Evolutionary conservation across 2,113 vertebrate genomes (phyloP), one percentile per base, ranked within the genome.

Genomic region (Platycercus adscitus): DNA sequence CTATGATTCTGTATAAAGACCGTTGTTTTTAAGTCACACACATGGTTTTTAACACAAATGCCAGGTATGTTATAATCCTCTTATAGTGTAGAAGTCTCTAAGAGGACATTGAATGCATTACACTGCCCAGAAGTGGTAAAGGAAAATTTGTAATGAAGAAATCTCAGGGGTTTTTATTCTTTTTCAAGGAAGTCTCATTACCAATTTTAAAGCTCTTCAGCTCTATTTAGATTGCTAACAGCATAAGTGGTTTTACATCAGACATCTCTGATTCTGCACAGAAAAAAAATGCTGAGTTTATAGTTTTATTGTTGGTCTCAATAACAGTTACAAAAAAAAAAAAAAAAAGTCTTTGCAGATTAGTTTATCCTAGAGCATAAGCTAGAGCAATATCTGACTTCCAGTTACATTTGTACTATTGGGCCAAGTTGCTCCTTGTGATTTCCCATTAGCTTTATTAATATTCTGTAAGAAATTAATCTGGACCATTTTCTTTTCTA

Each of bases 101-200:
- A 70, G 19, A 19, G 73, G 46, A 75, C 5, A 58, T 1, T 52
- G 31, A 78, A 81, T 78, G 19, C 17, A 8, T 75, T 71, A 41
- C 15, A 41, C 16, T 55, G 33, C 33, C 50, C 5, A 15, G 39
- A 84, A 73, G 7, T 28, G 6, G 41, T 63, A 47, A 75, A 75
- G 31, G 11, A 81, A 49, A 7, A 8, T 81, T 66, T 73, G 10
- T 35, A 53, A 46, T 35, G 10, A 75, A 55, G 4, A 81, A 41
- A 10, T 35, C 4, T 43, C 12, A 9, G 5, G 7, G 2, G 0
- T 7, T 35, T 78, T 35, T 69, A 49, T 16, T 18, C 1, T 71
- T 44, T 72, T 81, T 81, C 39, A 87, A 55, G 26, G 61, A 85
- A 82, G 64, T 61, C 10, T 33, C 2, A 10, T 68, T 17, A 18